Evolutionary conservation across 1,140 invertebrate genomes (phyloP).

Genomic region (Episyrphus balteatus): DNA sequence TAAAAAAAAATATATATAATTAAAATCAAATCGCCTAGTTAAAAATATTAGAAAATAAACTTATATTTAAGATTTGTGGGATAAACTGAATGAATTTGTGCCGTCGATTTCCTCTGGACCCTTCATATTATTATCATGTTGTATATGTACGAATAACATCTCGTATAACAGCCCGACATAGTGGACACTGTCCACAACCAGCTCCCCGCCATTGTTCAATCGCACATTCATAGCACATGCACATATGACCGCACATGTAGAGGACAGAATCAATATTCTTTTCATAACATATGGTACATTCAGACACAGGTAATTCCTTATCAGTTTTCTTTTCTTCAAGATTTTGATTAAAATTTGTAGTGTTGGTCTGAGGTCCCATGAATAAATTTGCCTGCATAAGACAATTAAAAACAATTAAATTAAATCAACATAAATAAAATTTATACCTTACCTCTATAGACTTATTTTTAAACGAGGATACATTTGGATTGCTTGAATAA

Average conservation of each 20-base stretch:
- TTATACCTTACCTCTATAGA: conserved; percentile 44
- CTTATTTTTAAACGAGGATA: conserved; percentile 48
- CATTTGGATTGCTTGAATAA: conserved; percentile 35
- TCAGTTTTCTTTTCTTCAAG: conserved; percentile 5
- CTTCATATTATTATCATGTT: conserved; percentile 64
- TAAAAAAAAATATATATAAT: too few species aligned
- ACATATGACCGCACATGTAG: conserved; percentile 97
- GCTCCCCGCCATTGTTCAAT: conserved; percentile 81
- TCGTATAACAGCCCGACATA: conserved; percentile 82
- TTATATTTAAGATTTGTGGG: too few species aligned
- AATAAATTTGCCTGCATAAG: background rate
- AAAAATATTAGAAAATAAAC: too few species aligned
- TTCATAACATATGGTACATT: conserved; percentile 94
- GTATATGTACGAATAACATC: conserved; percentile 94
- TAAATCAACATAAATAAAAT: background rate
- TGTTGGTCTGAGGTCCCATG: background rate
- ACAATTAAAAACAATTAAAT: background rate
- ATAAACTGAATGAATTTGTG: too few species aligned
- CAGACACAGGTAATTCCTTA: conserved; percentile 45
- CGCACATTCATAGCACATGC: conserved; percentile 96
- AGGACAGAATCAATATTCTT: conserved; percentile 83
- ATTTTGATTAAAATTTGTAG: too few species aligned
- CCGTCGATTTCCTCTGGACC: too few species aligned
- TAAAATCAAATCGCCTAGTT: too few species aligned
- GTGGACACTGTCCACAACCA: conserved; percentile 82